Percentiles rank a stretch among this genome's conserved stretches.
Evolutionary conservation across 2,113 vertebrate species (phyloP).

Genomic region (Pipa parva): DNA sequence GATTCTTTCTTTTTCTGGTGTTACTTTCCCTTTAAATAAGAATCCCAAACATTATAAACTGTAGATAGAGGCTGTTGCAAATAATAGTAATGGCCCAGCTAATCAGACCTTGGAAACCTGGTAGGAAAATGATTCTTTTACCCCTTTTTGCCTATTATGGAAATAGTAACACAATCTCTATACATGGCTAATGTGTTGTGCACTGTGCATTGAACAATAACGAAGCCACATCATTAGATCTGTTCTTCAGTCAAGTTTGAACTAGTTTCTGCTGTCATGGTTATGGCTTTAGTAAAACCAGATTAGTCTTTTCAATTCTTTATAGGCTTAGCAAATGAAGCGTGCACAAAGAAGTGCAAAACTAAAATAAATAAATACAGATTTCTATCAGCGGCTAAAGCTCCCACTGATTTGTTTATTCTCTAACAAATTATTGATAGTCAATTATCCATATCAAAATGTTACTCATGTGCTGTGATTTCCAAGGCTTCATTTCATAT

Average conservation of each 20-base stretch:
- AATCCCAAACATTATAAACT: too few relatives aligned
- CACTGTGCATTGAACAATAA: background rate
- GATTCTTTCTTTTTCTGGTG: too few relatives aligned
- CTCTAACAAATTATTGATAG: constrained; percentile 37
- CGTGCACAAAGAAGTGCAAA: constrained; percentile 28
- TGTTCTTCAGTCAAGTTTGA: constrained; percentile 17
- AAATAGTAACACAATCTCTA: too few relatives aligned
- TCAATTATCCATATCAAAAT: constrained; percentile 37
- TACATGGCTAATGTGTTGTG: too few relatives aligned
- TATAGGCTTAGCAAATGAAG: constrained; percentile 31
- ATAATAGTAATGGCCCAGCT: too few relatives aligned
- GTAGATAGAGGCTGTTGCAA: too few relatives aligned
- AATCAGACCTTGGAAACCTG: too few relatives aligned
- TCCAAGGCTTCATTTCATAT: constrained; percentile 20
- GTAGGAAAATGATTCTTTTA: too few relatives aligned
- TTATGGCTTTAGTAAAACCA: constrained; percentile 4
- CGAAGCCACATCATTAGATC: constrained; percentile 19
- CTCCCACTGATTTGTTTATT: constrained; percentile 14
- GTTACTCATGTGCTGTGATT: constrained; percentile 10
- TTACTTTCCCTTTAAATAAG: too few relatives aligned
- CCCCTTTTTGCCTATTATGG: too few relatives aligned
- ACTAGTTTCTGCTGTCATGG: constrained; percentile 18
- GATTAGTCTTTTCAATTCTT: constrained; percentile 20
- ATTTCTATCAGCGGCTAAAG: constrained; percentile 30
- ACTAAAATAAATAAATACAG: constrained; percentile 32